Conservation (phyloP, 1,140 invertebrate genomes). For the Medauroidea extradentata region DNA sequence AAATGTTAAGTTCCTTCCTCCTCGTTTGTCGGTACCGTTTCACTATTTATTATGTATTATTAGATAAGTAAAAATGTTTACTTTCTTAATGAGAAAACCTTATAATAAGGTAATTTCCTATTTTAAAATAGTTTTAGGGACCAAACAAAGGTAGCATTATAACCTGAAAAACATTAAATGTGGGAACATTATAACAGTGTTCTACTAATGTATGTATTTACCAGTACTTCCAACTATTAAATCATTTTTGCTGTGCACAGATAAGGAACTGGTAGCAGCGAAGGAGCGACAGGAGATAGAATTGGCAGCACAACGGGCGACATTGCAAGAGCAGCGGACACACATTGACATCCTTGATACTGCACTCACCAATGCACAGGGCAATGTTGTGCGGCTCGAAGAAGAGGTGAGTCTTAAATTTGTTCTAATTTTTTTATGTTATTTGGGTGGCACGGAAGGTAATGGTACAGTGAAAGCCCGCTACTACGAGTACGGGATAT, state of each 20-base stretch:
- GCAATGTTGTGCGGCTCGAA: conserved; percentile 81
- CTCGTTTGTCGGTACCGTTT: neutral
- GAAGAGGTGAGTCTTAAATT: conserved; percentile 62
- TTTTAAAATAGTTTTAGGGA: too few relatives aligned
- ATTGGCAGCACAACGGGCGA: conserved; percentile 79
- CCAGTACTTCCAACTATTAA: too few relatives aligned
- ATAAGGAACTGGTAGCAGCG: conserved; percentile 79
- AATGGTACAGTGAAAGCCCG: too few relatives aligned
- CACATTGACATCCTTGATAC: conserved; percentile 92
- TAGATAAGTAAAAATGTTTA: conserved; percentile 10
- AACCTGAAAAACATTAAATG: too few relatives aligned
- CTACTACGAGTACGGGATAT: too few relatives aligned
- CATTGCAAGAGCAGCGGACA: conserved; percentile 83
- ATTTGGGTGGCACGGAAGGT: too few relatives aligned
- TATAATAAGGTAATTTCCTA: too few relatives aligned
- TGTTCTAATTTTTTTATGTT: neutral
- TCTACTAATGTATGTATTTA: too few relatives aligned
- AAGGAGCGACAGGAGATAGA: conserved; percentile 91
- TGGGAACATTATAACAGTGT: too few relatives aligned
- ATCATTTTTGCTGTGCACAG: conserved; percentile 50
- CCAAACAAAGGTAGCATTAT: too few relatives aligned
- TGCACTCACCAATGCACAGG: conserved; percentile 84
- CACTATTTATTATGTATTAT: neutral
- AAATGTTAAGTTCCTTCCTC: conserved; percentile 15
- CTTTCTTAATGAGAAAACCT: conserved; percentile 12